Evolutionary conservation across 37 sponge, comb jelly and placozoan species (phyloP).

Genomic region (Dysidea cf. avara): DNA sequence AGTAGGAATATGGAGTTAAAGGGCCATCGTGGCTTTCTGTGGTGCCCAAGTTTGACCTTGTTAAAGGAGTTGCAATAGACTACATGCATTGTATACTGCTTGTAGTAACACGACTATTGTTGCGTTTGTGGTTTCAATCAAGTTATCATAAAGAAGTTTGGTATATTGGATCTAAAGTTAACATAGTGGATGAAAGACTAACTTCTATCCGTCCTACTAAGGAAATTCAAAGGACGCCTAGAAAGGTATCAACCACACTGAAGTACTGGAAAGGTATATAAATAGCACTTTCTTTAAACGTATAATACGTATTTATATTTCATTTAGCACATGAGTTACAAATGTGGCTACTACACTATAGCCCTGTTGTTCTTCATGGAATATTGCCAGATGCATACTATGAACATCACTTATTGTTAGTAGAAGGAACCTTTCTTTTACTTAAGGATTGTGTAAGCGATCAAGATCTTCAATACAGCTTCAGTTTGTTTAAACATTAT

Average conservation of each 20-base stretch:
- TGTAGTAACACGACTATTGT: slow-evolving; percentile 26
- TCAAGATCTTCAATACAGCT: slow-evolving; percentile 9
- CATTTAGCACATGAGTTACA: slow-evolving; percentile 39
- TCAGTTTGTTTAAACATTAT: slow-evolving; percentile 17
- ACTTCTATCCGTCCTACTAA: slow-evolving; percentile 23
- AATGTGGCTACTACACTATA: slow-evolving; percentile 41
- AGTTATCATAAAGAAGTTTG: slow-evolving; percentile 12
- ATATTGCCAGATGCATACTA: slow-evolving; percentile 25
- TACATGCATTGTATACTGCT: slow-evolving; percentile 47
- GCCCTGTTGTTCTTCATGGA: slow-evolving; percentile 21
- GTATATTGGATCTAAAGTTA: slow-evolving; percentile 25
- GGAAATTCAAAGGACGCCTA: slow-evolving; percentile 34
- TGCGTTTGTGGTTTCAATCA: slow-evolving; percentile 38
- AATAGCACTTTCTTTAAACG: too few species aligned
- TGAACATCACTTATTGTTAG: slow-evolving; percentile 35
- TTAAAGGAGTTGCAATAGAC: slow-evolving; percentile 29
- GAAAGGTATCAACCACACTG: slow-evolving; percentile 24
- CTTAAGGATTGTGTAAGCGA: slow-evolving; percentile 27
- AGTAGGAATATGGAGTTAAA: slow-evolving; percentile 52
- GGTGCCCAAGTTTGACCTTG: slow-evolving; percentile 32
- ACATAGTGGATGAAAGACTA: slow-evolving; percentile 6
- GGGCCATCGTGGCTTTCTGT: slow-evolving; percentile 16
- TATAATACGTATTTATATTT: background rate
- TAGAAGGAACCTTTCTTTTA: slow-evolving; percentile 28
- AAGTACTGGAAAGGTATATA: slow-evolving; percentile 58